Conservation (phyloP, 2,888 invertebrate species). For the Phanerotoma sp. region DNA sequence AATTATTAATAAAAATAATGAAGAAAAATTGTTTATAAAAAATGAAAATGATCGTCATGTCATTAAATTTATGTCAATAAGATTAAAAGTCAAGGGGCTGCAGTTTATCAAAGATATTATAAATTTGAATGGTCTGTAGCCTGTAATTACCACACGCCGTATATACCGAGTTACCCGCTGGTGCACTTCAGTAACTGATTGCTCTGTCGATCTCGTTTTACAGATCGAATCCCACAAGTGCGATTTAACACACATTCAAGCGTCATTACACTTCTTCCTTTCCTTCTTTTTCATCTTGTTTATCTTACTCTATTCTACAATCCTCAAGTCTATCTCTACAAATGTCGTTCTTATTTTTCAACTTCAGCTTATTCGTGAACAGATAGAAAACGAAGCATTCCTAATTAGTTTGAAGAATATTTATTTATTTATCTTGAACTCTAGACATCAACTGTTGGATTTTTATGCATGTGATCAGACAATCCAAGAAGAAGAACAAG, state of each 20-base stretch:
- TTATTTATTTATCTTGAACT: not conserved
- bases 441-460: no score
- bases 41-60: not conserved
- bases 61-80: conserved; percentile 1
- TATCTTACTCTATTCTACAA: no score
- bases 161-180: conserved; percentile 13
- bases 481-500: not conserved
- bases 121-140: conserved; percentile 42
- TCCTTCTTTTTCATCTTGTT: not conserved
- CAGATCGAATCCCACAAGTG: conserved; percentile 10
- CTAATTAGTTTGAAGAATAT: not conserved
- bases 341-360: no score
- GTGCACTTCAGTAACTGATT: not conserved
- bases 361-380: no score
- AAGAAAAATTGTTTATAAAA: not conserved
- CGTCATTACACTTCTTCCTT: conserved; percentile 1
- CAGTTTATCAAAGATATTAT: conserved; percentile 47
- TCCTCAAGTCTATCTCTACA: no score
- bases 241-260: conserved; percentile 8
- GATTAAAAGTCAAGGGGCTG: conserved; percentile 37
- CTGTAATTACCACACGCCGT: conserved; percentile 40
- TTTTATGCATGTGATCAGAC: not conserved
- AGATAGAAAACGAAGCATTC: not conserved
- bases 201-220: conserved; percentile 7
- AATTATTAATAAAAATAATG: not conserved